These are phyloP conservation scores for Typhlomys cinereus DNA, from an alignment of 2,113 vertebrate species.

Conservation along the genomic window DNA sequence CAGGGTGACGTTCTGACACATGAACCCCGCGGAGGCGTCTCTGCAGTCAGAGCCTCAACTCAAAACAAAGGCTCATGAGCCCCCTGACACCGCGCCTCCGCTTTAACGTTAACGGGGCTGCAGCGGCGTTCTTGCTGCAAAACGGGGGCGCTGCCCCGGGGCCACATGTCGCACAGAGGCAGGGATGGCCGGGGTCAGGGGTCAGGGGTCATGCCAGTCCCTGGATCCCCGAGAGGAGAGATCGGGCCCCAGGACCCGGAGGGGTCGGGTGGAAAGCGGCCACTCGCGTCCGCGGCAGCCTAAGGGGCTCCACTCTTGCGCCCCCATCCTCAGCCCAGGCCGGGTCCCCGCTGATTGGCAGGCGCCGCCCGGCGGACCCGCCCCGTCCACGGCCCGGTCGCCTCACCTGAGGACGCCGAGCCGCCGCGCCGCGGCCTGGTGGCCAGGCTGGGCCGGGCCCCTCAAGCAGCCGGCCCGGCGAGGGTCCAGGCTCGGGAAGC, in stretches of 20 bases:
- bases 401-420: slow-evolving; percentile 70
- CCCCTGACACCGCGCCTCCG: too few relatives aligned
- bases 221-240: neutral
- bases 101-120: neutral
- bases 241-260: neutral
- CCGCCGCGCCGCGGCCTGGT: neutral
- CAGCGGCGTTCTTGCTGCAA: neutral
- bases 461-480: neutral
- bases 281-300: neutral
- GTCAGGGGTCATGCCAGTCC: neutral
- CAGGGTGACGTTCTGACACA: neutral
- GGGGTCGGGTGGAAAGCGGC: neutral
- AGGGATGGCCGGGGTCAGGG: neutral
- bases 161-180: neutral
- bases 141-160: neutral
- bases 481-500: slow-evolving; percentile 5
- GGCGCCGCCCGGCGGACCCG: neutral
- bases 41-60: too few relatives aligned
- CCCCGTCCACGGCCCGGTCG: neutral
- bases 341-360: neutral
- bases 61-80: too few relatives aligned
- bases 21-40: neutral
- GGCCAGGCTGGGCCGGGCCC: slow-evolving; percentile 4
- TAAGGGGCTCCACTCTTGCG: neutral
- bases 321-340: neutral